These are phyloP conservation scores for Nomada goodeniana DNA, from an alignment of 2,888 invertebrate species.

Conservation along the genomic window DNA sequence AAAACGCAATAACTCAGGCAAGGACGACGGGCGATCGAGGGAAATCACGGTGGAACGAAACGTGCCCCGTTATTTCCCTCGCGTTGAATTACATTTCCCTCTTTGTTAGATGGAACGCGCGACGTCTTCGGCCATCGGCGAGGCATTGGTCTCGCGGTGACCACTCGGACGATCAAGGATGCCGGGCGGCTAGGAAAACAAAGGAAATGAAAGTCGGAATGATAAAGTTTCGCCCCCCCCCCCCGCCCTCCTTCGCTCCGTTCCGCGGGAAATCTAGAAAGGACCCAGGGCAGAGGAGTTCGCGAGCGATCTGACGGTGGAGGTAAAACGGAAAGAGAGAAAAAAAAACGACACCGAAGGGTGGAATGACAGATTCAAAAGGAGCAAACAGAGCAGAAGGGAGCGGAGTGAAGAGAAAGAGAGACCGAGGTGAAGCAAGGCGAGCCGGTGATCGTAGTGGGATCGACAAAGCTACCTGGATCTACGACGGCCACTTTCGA, in stretches of 20 bases:
- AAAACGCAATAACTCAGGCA: not conserved
- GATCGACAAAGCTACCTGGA: conserved; percentile 79
- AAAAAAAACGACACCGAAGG: conserved; percentile 12
- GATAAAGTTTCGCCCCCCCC: not conserved
- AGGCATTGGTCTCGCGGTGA: conserved; percentile 10
- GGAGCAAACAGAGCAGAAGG: conserved; percentile 40
- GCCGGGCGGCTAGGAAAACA: not conserved
- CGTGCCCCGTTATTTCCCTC: not conserved
- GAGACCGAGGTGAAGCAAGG: conserved; percentile 74
- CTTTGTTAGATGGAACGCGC: not conserved
- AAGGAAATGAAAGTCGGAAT: not conserved
- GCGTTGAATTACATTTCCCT: not conserved
- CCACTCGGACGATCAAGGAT: conserved; percentile 4
- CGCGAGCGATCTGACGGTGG: too few relatives aligned
- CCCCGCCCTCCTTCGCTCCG: not conserved
- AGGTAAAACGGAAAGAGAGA: not conserved
- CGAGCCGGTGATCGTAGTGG: conserved; percentile 76
- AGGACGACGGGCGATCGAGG: not conserved
- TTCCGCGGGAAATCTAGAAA: not conserved
- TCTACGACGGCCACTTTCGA: conserved; percentile 79
- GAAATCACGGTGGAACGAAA: not conserved
- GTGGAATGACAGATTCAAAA: conserved; percentile 31
- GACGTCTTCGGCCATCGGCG: not conserved
- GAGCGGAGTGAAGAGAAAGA: conserved; percentile 64
- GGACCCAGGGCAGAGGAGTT: not conserved